Percentiles rank a stretch among this genome's conserved stretches.
Conservation (phyloP, 2,797 vertebrate species). For the Phoebastria nigripes region DNA sequence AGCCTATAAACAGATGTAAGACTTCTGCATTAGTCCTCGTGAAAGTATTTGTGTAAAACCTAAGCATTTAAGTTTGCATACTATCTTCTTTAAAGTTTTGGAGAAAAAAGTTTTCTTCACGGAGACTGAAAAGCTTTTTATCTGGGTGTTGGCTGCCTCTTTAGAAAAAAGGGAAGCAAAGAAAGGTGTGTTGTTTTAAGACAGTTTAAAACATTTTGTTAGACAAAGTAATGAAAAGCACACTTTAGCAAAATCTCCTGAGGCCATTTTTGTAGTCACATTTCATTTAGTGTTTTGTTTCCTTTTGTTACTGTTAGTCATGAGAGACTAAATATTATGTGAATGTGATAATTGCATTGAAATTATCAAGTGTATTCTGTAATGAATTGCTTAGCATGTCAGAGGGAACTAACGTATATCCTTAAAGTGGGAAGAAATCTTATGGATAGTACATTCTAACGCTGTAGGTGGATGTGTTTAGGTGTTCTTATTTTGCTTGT, state of each 20-base stretch:
- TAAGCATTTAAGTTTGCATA: not conserved
- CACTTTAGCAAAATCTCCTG: not conserved
- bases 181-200: not conserved
- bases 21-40: not conserved
- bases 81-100: not conserved
- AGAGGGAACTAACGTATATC: constrained; percentile 31
- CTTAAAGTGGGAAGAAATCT: constrained; percentile 5
- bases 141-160: not conserved
- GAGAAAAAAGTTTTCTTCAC: not conserved
- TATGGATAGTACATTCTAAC: not conserved
- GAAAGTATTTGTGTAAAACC: not conserved
- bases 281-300: constrained; percentile 53
- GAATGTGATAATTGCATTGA: constrained; percentile 48
- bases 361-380: constrained; percentile 43
- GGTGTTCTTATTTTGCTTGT: constrained; percentile 23
- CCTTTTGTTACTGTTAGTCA: not conserved
- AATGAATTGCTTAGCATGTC: constrained; percentile 47
- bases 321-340: constrained; percentile 1
- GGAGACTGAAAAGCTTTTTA: not conserved
- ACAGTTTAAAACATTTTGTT: not conserved
- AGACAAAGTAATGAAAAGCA: not conserved
- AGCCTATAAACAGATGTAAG: not conserved
- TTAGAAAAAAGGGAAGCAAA: not conserved
- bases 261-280: not conserved
- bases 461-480: not conserved